Conservation (phyloP, 2,113 vertebrate genomes). For the Psammodynastes pulverulentus region DNA sequence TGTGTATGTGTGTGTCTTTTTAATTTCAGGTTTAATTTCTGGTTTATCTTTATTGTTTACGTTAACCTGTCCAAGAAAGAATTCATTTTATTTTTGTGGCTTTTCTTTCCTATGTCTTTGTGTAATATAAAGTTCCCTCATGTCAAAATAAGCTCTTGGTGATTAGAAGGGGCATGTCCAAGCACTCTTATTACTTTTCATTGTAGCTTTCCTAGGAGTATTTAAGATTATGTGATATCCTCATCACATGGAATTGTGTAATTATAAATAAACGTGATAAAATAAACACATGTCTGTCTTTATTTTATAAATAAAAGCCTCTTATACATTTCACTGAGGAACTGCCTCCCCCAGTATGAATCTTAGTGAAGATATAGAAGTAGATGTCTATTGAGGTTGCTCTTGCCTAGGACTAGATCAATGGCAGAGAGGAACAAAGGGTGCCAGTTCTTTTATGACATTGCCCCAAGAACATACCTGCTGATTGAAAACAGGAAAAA, state of each 20-base stretch:
- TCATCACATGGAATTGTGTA: not conserved
- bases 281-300: not conserved
- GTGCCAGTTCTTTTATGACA: not conserved
- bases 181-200: no score
- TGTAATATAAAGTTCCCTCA: no score
- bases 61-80: no score
- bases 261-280: not conserved
- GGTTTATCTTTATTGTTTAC: no score
- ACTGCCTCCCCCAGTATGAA: not conserved
- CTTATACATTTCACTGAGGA: not conserved
- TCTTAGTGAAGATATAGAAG: not conserved
- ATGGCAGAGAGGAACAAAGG: not conserved
- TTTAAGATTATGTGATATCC: not conserved
- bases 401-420: not conserved
- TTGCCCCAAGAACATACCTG: not conserved
- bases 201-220: not conserved
- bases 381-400: not conserved
- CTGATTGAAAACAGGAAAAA: not conserved
- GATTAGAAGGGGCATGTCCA: no score
- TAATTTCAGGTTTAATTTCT: no score
- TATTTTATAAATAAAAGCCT: not conserved
- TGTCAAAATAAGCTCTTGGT: no score
- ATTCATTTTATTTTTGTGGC: no score
- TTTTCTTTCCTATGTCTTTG: no score
- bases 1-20: no score